Base-by-base conservation (phyloP, 2,113 vertebrate species). In the Ophthalmotilapia sp. region DNA sequence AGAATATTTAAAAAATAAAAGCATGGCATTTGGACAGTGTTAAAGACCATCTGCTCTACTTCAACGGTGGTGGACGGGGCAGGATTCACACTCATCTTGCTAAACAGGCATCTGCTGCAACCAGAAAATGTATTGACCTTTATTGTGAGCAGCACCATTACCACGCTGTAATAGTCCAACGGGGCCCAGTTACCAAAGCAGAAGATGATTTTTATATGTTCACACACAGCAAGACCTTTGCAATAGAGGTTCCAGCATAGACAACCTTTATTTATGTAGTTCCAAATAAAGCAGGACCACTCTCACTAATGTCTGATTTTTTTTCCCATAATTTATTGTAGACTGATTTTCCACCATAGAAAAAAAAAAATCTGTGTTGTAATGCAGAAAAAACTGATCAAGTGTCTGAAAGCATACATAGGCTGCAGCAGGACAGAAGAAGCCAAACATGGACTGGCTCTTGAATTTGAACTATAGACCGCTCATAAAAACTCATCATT, bases 401-500 rank as follows among this genome's bases (percentile, higher is more conserved):
- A 86, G 47, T 68, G 80, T 83, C 36, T 51, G 15, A 77, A 13
- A 87, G 21, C 53, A 89, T 89, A 86, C 77, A 75, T 40, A 77
- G 80, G 7, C 38, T 79, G 86, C 79, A 62, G 58, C 7, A 49
- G 80, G 86, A 87, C 85, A 88, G 92, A 90, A 83, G 47, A 49
- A 79, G 17, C 68, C 82, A 90, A 86, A 90, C 62, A 83, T 54
- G 45, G 47, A 80, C 82, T 49, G 79, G 88, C 77, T 82, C 58
- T 91, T 92, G 70, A 82, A 88, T 93, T 87, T 92, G 86, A 92
- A 93, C 92, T 95, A 89, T 93, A 87, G 79, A 88, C 91, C 79
- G 55, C 90, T 93, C 93, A 92, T 95, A 96, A 95, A 96, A 96
- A 95, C 81, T 92, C 90, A 92, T 92, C 91, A 93, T 93, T 96